phyloP scores from a whole-genome alignment of 2,888 invertebrate genomes.

The Agelastica alni region DNA sequence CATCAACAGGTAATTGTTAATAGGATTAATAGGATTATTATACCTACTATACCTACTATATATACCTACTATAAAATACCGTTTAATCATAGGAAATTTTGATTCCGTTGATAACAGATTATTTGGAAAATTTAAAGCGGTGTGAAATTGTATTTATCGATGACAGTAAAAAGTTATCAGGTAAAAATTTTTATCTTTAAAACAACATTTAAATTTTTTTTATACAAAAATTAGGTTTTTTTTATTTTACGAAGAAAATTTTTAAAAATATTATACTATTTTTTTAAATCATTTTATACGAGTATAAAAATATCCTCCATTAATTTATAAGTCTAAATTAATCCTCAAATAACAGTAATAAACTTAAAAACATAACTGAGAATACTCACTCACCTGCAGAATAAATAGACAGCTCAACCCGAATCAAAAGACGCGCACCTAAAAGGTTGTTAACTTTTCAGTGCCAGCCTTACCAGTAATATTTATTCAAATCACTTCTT shows the following conservation, averaged over 20 bases:
- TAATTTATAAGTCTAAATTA: too few species aligned
- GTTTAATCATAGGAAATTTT: conserved; percentile 5
- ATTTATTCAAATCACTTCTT: conserved; percentile 25
- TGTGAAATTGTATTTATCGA: background rate
- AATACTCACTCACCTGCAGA: conserved; percentile 1
- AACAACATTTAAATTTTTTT: background rate
- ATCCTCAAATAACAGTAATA: too few species aligned
- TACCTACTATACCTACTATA: too few species aligned
- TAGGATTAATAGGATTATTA: too few species aligned
- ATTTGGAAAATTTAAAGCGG: background rate
- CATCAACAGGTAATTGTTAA: too few species aligned
- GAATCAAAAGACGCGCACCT: background rate
- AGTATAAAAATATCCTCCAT: too few species aligned
- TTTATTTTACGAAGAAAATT: background rate
- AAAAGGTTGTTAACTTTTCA: conserved; percentile 30
- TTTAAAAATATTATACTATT: too few species aligned
- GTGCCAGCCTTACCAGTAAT: conserved; percentile 24
- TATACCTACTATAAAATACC: too few species aligned
- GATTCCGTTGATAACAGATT: conserved; percentile 4
- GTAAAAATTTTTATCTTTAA: background rate
- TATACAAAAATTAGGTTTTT: background rate
- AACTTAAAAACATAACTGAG: background rate
- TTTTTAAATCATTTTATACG: too few species aligned
- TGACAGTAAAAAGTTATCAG: background rate
- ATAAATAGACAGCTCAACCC: background rate